Conservation (phyloP, 2,888 invertebrate genomes). For the Poecilus cupreus region DNA sequence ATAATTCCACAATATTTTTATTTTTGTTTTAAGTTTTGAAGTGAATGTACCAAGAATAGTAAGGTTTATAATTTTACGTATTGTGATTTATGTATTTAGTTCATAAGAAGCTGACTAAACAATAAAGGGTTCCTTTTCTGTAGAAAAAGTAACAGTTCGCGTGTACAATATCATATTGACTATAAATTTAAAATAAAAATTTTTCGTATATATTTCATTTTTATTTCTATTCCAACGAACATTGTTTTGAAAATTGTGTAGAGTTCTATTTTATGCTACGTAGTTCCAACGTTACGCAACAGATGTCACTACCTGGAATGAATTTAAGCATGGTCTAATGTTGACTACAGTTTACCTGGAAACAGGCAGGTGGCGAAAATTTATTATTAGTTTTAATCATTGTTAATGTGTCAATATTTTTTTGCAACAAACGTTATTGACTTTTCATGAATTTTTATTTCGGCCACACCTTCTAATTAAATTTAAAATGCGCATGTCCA, state of each 20-base stretch:
- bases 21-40: constrained; percentile 45
- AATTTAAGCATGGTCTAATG: too few relatives aligned
- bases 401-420: constrained; percentile 2
- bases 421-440: background rate
- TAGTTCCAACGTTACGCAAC: background rate
- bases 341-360: background rate
- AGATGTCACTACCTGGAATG: background rate
- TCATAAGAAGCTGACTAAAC: constrained; percentile 45
- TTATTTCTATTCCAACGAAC: background rate
- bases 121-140: constrained; percentile 55
- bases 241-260: background rate
- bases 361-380: background rate
- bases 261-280: background rate
- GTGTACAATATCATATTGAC: constrained; percentile 24
- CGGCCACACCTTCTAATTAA: constrained; percentile 47
- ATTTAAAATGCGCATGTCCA: constrained; percentile 51
- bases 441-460: background rate
- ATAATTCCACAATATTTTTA: constrained; percentile 41
- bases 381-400: background rate
- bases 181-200: background rate
- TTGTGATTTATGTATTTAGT: constrained; percentile 55
- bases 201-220: constrained; percentile 11
- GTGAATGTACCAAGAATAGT: background rate
- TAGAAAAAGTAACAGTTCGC: constrained; percentile 21
- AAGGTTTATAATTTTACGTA: constrained; percentile 52